Base-by-base conservation (phyloP, 2,113 vertebrate genomes). In the Etheostoma cragini region DNA sequence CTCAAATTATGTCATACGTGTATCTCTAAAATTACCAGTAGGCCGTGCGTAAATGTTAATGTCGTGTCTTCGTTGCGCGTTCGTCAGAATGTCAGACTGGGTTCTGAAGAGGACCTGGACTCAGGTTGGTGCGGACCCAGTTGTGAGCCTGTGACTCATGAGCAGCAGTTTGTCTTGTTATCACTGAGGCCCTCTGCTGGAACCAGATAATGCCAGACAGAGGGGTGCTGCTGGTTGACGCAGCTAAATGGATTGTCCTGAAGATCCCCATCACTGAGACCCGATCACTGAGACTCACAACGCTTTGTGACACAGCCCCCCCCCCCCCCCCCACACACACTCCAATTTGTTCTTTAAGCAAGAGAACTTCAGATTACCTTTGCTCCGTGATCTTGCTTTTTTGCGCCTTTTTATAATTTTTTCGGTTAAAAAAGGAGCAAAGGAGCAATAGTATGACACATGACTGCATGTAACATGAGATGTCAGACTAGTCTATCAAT, bases 131-230 rank as follows among this genome's bases (percentile, higher is more conserved):
- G 30, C 52, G 30, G 80, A 50, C 15, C 54, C 33, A 67, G 12
- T 22, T n/a, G 46, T 21, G 4, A 61, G 53, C 54, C 65, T 61
- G 84, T 63, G 57, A 85, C 49, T 61, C 24, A 19, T 14, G 24
- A 60, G 57, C 21, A 49, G 52, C 26, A 24, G 68, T 16, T 21
- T 52, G 67, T 73, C 8, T 72, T 75, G 30, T 57, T 16, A 13
- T 73, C 82, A 65, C 68, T 77, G 83, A 53, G 35, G 86, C 61
- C 89, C 82, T 77, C 91, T 91, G 77, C 87, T 86, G 91, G 88
- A 78, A 46, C 8, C 8, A 14, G 24, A 42, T n/a, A 35, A 33
- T 71, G 69, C 24, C 56, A 57, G 1, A 38, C 56, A 30, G 12
- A n/a, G 26, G 45, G 38, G 2, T 8, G 17, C 53, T 21, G 46